Evolutionary conservation across 2,888 invertebrate genomes (phyloP).

Genomic region (Caenorhabditis doughertyi): DNA sequence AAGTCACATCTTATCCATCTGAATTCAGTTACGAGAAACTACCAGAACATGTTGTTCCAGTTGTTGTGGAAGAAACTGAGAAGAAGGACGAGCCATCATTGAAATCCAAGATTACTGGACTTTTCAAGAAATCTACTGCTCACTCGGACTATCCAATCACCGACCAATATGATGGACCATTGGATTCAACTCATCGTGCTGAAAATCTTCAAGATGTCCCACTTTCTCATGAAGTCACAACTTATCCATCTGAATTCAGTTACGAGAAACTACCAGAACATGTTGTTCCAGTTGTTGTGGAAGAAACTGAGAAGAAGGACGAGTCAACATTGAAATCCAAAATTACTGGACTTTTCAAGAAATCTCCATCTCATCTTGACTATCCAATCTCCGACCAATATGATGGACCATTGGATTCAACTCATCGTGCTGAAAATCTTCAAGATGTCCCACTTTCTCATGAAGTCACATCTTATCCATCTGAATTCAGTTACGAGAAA

Average conservation of each 20-base stretch:
- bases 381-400: neutral
- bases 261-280: neutral
- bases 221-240: neutral
- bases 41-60: conserved; percentile 22
- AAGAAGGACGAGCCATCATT: neutral
- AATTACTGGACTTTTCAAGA: neutral
- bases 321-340: neutral
- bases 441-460: neutral
- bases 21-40: conserved; percentile 21
- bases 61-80: neutral
- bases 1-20: conserved; percentile 21
- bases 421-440: neutral
- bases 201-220: neutral
- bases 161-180: neutral
- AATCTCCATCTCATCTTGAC: neutral
- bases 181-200: neutral
- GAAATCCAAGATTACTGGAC: neutral
- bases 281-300: neutral
- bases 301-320: neutral
- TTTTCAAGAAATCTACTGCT: neutral
- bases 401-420: neutral
- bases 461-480: neutral
- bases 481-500: neutral
- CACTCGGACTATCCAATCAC: neutral
- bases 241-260: neutral